These are phyloP conservation scores for Entomobrya proxima DNA, from an alignment of 2,888 invertebrate genomes.

Conservation along the genomic window DNA sequence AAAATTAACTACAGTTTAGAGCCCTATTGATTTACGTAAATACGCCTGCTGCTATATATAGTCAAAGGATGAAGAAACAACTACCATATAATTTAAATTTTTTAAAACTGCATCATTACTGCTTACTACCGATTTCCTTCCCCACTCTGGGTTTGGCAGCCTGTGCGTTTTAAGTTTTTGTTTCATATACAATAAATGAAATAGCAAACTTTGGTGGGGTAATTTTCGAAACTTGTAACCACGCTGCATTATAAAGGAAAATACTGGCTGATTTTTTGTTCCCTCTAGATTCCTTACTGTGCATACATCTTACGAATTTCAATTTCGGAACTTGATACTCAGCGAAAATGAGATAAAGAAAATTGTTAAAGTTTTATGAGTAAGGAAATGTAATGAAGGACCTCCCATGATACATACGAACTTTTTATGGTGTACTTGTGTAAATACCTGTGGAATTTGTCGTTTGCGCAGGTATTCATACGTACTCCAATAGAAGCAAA, in stretches of 20 bases:
- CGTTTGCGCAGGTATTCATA: too few relatives aligned
- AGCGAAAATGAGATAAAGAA: neutral
- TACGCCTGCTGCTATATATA: slow-evolving; percentile 8
- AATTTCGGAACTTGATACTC: neutral
- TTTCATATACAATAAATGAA: too few relatives aligned
- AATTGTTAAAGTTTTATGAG: slow-evolving; percentile 8
- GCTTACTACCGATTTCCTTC: neutral
- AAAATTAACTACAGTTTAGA: neutral
- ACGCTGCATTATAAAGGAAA: neutral
- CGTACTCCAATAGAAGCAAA: too few relatives aligned
- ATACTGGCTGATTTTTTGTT: neutral
- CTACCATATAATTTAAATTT: neutral
- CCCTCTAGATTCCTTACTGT: too few relatives aligned
- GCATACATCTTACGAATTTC: neutral
- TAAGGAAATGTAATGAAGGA: slow-evolving; percentile 9
- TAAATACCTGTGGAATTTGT: too few relatives aligned
- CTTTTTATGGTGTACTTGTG: too few relatives aligned
- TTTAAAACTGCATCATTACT: neutral
- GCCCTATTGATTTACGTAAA: neutral
- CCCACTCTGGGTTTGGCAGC: neutral
- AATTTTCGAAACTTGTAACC: neutral
- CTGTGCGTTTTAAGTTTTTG: too few relatives aligned
- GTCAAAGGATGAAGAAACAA: neutral
- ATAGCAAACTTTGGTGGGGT: too few relatives aligned
- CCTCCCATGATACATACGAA: slow-evolving; percentile 27